phyloP scores from a whole-genome alignment of 2,797 vertebrate species.

The Hoplostethus atlanticus region DNA sequence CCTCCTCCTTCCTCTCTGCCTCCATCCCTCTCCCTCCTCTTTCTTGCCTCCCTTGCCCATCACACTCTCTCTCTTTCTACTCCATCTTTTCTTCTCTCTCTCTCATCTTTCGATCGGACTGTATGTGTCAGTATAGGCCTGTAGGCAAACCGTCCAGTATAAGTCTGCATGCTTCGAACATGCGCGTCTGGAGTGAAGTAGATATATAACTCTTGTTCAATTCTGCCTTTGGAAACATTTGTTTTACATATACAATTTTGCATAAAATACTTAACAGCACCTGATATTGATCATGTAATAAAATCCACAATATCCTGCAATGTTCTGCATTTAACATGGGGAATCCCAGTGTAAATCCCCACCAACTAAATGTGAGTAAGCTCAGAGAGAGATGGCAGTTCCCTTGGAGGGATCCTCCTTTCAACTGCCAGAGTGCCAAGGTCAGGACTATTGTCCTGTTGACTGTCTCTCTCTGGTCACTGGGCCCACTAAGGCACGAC shows the following conservation, averaged over 20 bases:
- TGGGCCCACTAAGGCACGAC: slow-evolving; percentile 58
- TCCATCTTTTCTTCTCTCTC: background rate
- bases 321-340: slow-evolving; percentile 12
- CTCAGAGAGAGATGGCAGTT: slow-evolving; percentile 48
- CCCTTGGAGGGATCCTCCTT: slow-evolving; percentile 50
- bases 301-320: slow-evolving; percentile 8
- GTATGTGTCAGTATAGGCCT: background rate
- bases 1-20: slow-evolving; percentile 62
- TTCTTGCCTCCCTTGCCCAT: background rate
- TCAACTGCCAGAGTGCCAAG: slow-evolving; percentile 66
- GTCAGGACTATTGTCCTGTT: slow-evolving; percentile 72
- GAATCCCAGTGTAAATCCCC: slow-evolving; percentile 37
- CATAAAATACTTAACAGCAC: background rate
- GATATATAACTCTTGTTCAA: background rate
- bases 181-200: background rate
- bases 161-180: background rate
- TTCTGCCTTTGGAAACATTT: background rate
- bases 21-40: slow-evolving; percentile 7
- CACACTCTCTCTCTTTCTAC: slow-evolving; percentile 8
- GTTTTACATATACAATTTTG: background rate
- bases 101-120: too few species aligned
- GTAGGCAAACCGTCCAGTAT: background rate
- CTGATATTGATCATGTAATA: slow-evolving; percentile 1
- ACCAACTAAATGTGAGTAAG: slow-evolving; percentile 39
- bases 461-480: slow-evolving; percentile 60